phyloP scores from a whole-genome alignment of 2,797 vertebrate genomes.

The Sebastes kiyomatsui region DNA sequence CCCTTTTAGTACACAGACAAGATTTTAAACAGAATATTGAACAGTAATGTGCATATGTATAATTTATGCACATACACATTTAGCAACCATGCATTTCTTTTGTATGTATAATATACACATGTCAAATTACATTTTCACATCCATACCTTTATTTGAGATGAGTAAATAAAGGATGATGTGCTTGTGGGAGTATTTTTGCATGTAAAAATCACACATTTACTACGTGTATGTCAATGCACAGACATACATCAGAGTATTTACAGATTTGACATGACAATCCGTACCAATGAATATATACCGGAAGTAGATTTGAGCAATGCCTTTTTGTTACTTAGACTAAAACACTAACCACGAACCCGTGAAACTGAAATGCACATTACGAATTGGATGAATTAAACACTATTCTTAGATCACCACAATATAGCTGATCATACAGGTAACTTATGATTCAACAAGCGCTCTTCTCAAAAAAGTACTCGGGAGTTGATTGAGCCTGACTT shows the following conservation, averaged over 20 bases:
- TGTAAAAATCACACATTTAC: slow-evolving; percentile 46
- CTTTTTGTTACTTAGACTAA: background rate
- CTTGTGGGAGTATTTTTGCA: slow-evolving; percentile 25
- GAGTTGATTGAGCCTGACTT: background rate
- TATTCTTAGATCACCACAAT: background rate
- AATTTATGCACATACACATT: slow-evolving; percentile 33
- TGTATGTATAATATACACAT: slow-evolving; percentile 37
- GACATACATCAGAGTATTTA: slow-evolving; percentile 59
- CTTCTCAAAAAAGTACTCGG: background rate
- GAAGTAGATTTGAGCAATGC: background rate
- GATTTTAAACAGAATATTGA: background rate
- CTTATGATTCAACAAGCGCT: background rate
- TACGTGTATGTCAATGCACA: slow-evolving; percentile 52
- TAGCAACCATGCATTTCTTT: slow-evolving; percentile 49
- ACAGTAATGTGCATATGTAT: slow-evolving; percentile 6
- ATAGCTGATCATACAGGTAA: background rate
- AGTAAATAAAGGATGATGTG: slow-evolving; percentile 62
- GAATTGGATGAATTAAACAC: background rate
- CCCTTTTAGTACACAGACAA: background rate
- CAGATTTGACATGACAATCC: slow-evolving; percentile 9
- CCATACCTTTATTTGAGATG: slow-evolving; percentile 56
- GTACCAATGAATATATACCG: background rate
- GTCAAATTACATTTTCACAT: slow-evolving; percentile 38
- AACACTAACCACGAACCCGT: background rate
- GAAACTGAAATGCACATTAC: background rate